These are phyloP conservation scores for Apostichopus californicus DNA, from an alignment of 35 echinoderm and acorn worm species.

Conservation along the genomic window DNA sequence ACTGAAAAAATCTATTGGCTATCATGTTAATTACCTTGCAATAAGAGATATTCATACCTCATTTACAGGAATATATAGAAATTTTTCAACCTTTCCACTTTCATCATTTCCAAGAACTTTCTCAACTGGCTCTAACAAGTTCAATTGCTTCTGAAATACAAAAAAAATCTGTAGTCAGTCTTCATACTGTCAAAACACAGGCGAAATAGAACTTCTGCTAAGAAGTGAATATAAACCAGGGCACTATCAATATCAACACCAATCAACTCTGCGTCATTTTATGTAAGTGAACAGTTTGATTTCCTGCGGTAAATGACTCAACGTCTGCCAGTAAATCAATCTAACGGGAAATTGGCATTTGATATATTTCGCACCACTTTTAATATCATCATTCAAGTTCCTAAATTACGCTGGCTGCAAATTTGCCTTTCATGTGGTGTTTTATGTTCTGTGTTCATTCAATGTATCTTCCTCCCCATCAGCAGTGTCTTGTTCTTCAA, in stretches of 20 bases:
- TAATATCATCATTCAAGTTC: too few relatives aligned
- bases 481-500: too few relatives aligned
- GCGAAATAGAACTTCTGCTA: background rate
- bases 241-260: background rate
- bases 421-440: too few relatives aligned
- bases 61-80: conserved; percentile 22
- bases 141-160: conserved; percentile 6
- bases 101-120: conserved; percentile 1
- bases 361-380: conserved; percentile 13
- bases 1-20: too few relatives aligned
- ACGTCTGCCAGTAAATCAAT: conserved; percentile 6
- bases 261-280: conserved; percentile 10
- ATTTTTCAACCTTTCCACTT: background rate
- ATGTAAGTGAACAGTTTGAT: background rate
- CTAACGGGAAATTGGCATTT: background rate
- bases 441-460: too few relatives aligned
- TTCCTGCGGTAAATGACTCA: background rate
- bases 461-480: too few relatives aligned
- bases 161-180: background rate
- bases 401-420: too few relatives aligned
- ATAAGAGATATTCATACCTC: background rate
- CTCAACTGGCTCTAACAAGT: conserved; percentile 34
- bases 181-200: conserved; percentile 16
- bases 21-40: background rate
- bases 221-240: conserved; percentile 19